Evolutionary conservation across 2,797 vertebrate species (phyloP), one percentile per base, ranked within the genome.

Genomic region (Petrocephalus schoutedeni): DNA sequence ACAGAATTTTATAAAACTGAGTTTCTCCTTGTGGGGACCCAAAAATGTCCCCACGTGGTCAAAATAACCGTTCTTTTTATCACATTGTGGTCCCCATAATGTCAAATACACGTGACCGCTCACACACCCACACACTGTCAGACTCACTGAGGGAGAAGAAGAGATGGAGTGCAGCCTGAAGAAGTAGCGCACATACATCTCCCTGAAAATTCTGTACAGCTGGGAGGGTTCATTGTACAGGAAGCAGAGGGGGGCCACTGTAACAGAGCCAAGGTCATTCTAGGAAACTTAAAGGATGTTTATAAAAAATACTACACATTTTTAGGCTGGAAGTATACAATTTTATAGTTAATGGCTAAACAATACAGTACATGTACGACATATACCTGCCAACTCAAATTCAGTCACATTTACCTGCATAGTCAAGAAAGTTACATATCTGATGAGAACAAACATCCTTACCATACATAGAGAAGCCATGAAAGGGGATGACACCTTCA

Each of bases 391-490:
- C 71, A 74, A 19, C 2, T 74, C 71, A 45, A 74, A 2, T 45
- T 74, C 71, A 41, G 5, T 74, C 71, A 36, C 36, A 74, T 74
- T 74, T 19, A 77, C 16, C 36, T 45, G 71, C 71, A 45, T 14
- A 41, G 36, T 77, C 36, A 77, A 77, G 19, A 77, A 67, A 54
- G 45, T 7, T 6, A 32, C 21, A 45, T 3, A 1, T 45, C 41
- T 53, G 49, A 49, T 83, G 10, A 53, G 9, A 84, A 64, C 14
- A 49, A 19, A 23, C 14, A n/a, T 87, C 97, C 98, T 97, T 94
- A 99, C 98, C 98, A 87, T 99, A 99, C 98, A 99, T 99, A 80
- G 98, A 99, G 94, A 99, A 99, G 49, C 98, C 98, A 54, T 99
- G 98, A 90, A 99, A 99, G 77, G 98, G 98, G 89, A 99, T 97